Percentiles rank a stretch among this genome's conserved stretches.
Conservation (phyloP, 2,113 vertebrate species). For the Erythrocercus mccallii region DNA sequence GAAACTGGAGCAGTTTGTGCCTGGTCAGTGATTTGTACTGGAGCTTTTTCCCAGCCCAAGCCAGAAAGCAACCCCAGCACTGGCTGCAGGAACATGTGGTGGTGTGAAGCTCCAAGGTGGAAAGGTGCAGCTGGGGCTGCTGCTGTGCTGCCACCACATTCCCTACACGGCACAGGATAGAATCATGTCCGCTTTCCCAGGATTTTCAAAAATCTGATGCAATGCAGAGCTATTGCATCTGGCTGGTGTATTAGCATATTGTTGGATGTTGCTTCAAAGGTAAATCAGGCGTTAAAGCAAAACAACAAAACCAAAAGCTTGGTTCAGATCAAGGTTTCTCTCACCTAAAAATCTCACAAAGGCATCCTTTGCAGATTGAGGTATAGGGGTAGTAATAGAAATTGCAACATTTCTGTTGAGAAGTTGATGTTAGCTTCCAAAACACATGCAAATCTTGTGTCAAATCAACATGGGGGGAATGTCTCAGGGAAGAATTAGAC, state of each 20-base stretch:
- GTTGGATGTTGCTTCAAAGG: neutral
- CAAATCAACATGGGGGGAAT: neutral
- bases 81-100: rapidly evolving
- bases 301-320: neutral
- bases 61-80: rapidly evolving
- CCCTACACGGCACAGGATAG: rapidly evolving
- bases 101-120: neutral
- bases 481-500: neutral
- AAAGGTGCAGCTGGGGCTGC: neutral
- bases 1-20: neutral
- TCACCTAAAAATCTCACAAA: neutral
- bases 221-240: neutral
- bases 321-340: neutral
- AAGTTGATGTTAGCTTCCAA: neutral
- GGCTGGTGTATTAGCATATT: rapidly evolving
- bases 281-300: neutral
- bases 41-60: neutral
- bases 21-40: neutral
- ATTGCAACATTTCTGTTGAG: neutral
- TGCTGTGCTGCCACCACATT: neutral
- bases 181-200: neutral
- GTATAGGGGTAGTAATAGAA: neutral
- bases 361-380: neutral
- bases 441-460: neutral
- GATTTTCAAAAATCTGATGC: neutral